Evolutionary conservation across 2,797 vertebrate species (phyloP), one percentile per base, ranked within the genome.

Genomic region (Myotis pilosus): DNA sequence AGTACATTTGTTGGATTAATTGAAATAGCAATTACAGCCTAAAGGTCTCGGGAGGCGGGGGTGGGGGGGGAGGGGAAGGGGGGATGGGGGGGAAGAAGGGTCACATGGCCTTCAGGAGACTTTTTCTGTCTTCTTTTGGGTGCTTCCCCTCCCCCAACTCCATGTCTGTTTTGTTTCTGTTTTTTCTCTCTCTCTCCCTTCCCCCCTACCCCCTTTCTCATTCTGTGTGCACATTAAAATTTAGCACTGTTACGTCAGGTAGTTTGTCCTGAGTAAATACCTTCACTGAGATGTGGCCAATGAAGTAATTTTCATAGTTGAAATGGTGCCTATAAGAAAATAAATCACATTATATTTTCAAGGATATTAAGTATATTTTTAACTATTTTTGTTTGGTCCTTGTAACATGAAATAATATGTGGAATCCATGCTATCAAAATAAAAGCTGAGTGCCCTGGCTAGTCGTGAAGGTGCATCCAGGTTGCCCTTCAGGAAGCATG

Each of bases 271-370:
- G 38, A 87, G 64, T 66, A 72, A 78, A 64, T 69, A 69, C 68
- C 38, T 30, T 90, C 69, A 38, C 55, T 57, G 47, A 85, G 53
- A 87, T 78, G 33, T 53, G 17, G 53, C 55, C 91, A 89, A 4
- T 60, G 80, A 94, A 79, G 51, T 82, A 22, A 47, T 87, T 94
- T 93, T 82, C 72, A 64, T 66, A 71, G 49, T 87, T 47, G 57
- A 81, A 88, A 91, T 12, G 55, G 74, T 93, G 72, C 92, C 60
- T 87, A 36, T 79, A 60, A 87, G 62, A 80, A 86, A 96, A 85
- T 79, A 81, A 87, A 79, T 75, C 74, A 75, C 55, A 23, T 76
- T 92, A 75, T 81, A 91, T 96, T 76, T 87, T 89, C 88, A 93
- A 93, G 87, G 68, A 68, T 60, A 30, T 47, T 30, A 68, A 66